phyloP scores from a whole-genome alignment of 2,797 vertebrate species.

The Lepidocolaptes lacrymiger region DNA sequence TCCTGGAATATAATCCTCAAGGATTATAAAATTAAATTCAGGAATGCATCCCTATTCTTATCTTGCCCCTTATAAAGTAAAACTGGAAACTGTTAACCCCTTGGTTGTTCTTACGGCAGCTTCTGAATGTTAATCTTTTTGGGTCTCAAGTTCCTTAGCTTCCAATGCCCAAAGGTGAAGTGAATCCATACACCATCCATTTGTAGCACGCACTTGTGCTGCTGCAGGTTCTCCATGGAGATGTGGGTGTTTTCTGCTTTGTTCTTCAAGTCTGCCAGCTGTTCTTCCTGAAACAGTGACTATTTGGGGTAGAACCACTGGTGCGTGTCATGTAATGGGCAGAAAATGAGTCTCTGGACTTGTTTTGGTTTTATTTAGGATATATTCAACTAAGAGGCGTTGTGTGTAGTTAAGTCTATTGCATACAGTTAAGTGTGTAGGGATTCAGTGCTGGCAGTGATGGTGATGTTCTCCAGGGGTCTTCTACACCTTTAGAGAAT shows the following conservation, averaged over 20 bases:
- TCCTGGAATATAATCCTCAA: slow-evolving; percentile 25
- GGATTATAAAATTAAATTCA: slow-evolving; percentile 3
- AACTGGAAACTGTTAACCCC: not conserved
- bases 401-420: not conserved
- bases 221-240: not conserved
- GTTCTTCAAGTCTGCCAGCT: not conserved
- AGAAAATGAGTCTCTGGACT: not conserved
- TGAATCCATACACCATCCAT: not conserved
- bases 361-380: not conserved
- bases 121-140: not conserved
- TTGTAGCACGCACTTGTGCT: not conserved
- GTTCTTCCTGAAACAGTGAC: not conserved
- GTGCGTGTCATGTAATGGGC: not conserved
- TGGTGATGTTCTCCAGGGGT: not conserved
- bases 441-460: not conserved
- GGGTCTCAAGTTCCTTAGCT: not conserved
- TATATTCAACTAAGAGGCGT: not conserved
- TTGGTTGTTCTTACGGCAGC: not conserved
- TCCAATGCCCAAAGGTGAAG: not conserved
- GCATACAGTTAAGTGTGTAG: not conserved
- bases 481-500: not conserved
- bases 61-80: not conserved
- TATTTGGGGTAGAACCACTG: not conserved
- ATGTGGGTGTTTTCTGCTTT: not conserved
- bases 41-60: not conserved